Percentiles rank a stretch among this genome's conserved stretches.
These are phyloP conservation scores for Lonchura striata DNA, from an alignment of 2,113 vertebrate genomes.

Conservation along the genomic window DNA sequence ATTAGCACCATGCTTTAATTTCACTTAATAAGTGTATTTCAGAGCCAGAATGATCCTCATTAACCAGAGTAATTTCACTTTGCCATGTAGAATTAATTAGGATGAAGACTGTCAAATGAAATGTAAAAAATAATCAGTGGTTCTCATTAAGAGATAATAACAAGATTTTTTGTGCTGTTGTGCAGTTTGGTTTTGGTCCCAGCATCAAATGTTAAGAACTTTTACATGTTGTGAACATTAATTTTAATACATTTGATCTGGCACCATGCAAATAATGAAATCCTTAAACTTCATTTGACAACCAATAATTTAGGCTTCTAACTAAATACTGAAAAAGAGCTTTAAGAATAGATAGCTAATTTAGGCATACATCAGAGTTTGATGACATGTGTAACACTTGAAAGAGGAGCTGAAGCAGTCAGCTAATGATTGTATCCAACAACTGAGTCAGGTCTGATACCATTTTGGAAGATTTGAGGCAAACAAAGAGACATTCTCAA, in stretches of 20 bases:
- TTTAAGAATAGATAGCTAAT: conserved; percentile 11
- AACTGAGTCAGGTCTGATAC: neutral
- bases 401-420: neutral
- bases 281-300: conserved; percentile 21
- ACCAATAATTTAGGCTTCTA: neutral
- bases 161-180: neutral
- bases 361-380: neutral
- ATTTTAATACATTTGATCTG: conserved; percentile 19
- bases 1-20: conserved; percentile 43
- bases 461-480: neutral
- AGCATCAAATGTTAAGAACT: conserved; percentile 20
- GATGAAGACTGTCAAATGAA: conserved; percentile 24
- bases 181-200: conserved; percentile 13
- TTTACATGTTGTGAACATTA: neutral
- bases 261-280: conserved; percentile 26
- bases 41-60: conserved; percentile 3
- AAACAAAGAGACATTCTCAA: neutral
- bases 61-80: conserved; percentile 32
- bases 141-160: conserved; percentile 49
- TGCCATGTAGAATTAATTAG: conserved; percentile 27
- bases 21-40: conserved; percentile 36
- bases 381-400: neutral
- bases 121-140: conserved; percentile 47
- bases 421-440: neutral
- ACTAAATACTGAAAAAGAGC: neutral